A percentile compares a stretch with the other conserved stretches of the same genome.
Evolutionary conservation across 2,797 vertebrate species (phyloP).

Genomic region (Synaphobranchus kaupii): DNA sequence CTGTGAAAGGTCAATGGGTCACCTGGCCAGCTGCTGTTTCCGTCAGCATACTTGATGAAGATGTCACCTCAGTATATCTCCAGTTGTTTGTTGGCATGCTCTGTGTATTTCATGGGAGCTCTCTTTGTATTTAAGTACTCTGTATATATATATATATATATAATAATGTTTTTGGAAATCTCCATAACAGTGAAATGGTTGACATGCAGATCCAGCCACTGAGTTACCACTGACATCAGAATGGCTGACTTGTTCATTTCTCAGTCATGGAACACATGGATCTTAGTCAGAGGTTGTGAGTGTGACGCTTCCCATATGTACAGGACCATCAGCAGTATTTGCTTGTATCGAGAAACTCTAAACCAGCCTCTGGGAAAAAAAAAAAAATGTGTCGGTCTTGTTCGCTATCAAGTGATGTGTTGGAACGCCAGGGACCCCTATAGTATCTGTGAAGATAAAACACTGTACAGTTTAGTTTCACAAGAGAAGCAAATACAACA

Average conservation of each 20-base stretch:
- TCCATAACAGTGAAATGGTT: slow-evolving; percentile 68
- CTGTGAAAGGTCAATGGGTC: slow-evolving; percentile 33
- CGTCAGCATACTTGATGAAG: slow-evolving; percentile 64
- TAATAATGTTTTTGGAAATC: slow-evolving; percentile 63
- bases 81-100: slow-evolving; percentile 69
- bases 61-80: slow-evolving; percentile 44
- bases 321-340: slow-evolving; percentile 49
- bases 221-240: slow-evolving; percentile 42
- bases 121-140: slow-evolving; percentile 66
- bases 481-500: slow-evolving; percentile 48
- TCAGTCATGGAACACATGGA: slow-evolving; percentile 29
- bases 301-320: slow-evolving; percentile 41
- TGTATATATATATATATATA: slow-evolving; percentile 47
- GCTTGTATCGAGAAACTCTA: slow-evolving; percentile 48
- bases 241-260: slow-evolving; percentile 36
- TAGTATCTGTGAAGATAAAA: slow-evolving; percentile 61
- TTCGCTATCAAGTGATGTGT: slow-evolving; percentile 51
- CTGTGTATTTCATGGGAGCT: slow-evolving; percentile 70
- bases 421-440: slow-evolving; percentile 45
- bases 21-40: slow-evolving; percentile 55
- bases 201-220: slow-evolving; percentile 47
- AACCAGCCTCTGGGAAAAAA: slow-evolving; percentile 47
- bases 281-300: slow-evolving; percentile 46
- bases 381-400: slow-evolving; percentile 53
- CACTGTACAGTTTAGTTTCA: slow-evolving; percentile 67